Evolutionary conservation across 2,113 vertebrate species (phyloP).

Genomic region (Struthidea cinerea): DNA sequence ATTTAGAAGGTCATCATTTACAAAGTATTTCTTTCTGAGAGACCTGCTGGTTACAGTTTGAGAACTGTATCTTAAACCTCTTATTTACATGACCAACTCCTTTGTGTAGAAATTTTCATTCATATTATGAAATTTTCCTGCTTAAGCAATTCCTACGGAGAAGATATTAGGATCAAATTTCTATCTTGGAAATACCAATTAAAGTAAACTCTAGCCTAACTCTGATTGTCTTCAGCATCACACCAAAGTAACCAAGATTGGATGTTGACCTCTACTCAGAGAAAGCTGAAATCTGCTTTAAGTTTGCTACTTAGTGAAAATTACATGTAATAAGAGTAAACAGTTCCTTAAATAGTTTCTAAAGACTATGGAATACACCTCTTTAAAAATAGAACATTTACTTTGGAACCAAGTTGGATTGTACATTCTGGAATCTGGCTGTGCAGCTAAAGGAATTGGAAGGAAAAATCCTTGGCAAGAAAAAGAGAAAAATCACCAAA

Average conservation of each 20-base stretch:
- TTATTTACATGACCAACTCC: background rate
- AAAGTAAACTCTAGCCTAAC: background rate
- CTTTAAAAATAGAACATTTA: background rate
- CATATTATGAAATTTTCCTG: background rate
- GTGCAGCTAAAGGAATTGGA: background rate
- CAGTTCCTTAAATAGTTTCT: background rate
- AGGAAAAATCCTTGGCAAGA: background rate
- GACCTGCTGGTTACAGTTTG: background rate
- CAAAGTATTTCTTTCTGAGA: background rate
- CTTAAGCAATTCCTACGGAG: background rate
- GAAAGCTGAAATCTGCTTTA: background rate
- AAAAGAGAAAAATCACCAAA: background rate
- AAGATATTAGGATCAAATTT: background rate
- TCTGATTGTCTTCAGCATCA: background rate
- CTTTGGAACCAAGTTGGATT: background rate
- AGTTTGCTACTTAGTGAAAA: background rate
- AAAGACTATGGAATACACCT: background rate
- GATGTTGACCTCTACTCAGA: background rate
- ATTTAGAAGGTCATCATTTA: background rate
- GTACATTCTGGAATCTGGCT: background rate
- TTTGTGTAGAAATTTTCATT: background rate
- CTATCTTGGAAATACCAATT: background rate
- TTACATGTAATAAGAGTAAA: background rate
- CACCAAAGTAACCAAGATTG: background rate
- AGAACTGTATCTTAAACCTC: background rate